Evolutionary conservation across 1,140 invertebrate genomes (phyloP), one percentile per base, ranked within the genome.

Genomic region (Calephelis virginiensis): DNA sequence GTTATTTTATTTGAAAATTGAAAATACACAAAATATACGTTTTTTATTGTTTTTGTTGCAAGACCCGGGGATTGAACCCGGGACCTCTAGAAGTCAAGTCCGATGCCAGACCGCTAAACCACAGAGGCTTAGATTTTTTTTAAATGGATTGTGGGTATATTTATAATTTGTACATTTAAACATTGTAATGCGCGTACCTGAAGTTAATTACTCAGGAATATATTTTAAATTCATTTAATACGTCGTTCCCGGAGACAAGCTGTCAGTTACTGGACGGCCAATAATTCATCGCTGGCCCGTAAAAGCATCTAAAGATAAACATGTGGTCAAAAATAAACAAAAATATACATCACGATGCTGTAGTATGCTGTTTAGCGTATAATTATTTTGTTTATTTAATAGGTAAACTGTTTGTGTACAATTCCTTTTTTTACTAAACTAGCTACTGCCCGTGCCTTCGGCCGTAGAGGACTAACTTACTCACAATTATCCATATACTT

Each of bases 221-320:
- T 17, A 53, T 53, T 53, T 72, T 76, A 72, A 76, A 78, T 78
- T 80, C 79, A 82, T 81, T 79, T 81, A 83, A 56, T 68, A 62
- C 38, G 48, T 60, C 67, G 71, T 79, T 76, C 65, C 82, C 83
- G 82, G 85, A 87, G 85, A 87, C 83, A 83, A 81, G 76, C 80
- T 84, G 85, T 87, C 85, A 84, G 70, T 80, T 77, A 75, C 67
- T 66, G 67, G 77, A 84, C 83, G 77, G 82, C 77, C 79, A 84
- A 84, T 87, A 87, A 85, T 78, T 87, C 83, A 85, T 83, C 77
- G 75, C 72, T 67, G 70, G 76, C 77, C 80, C 81, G 85, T 87
- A 87, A 87, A 87, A 77, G 78, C 80, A 75, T 78, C 85, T 87
- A 87, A 87, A 87, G 82, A 87, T 87, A 87, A 87, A 87, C 82